phyloP scores from a whole-genome alignment of 2,888 invertebrate species.

The Galerucella calmariensis region DNA sequence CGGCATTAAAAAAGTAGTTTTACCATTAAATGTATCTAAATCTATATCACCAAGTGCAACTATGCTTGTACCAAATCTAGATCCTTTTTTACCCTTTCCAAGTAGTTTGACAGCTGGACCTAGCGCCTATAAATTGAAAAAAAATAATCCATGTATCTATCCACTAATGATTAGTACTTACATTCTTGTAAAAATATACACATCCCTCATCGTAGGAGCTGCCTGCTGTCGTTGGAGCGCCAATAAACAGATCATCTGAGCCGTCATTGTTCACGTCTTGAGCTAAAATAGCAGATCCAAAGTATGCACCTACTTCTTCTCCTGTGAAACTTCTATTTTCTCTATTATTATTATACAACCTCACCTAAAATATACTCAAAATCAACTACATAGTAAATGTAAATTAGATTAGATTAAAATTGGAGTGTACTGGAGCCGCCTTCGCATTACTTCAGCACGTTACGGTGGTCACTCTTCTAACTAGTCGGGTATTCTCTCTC shows the following conservation, averaged over 20 bases:
- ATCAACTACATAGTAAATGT: too few relatives aligned
- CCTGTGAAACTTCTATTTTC: slow-evolving; percentile 37
- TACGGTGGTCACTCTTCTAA: too few relatives aligned
- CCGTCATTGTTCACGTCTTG: slow-evolving; percentile 72
- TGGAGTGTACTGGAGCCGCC: too few relatives aligned
- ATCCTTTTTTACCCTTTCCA: slow-evolving; percentile 43
- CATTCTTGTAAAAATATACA: slow-evolving; percentile 69
- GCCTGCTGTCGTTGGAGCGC: slow-evolving; percentile 69
- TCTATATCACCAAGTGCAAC: slow-evolving; percentile 51
- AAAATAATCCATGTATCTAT: slow-evolving; percentile 1
- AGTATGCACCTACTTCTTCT: slow-evolving; percentile 71
- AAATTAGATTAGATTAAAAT: too few relatives aligned
- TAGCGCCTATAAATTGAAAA: slow-evolving; percentile 31
- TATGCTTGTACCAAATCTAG: slow-evolving; percentile 53
- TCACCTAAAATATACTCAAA: slow-evolving; percentile 40
- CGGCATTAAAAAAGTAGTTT: slow-evolving; percentile 15
- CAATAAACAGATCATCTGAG: slow-evolving; percentile 72
- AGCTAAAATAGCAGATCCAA: slow-evolving; percentile 71
- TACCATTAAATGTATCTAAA: slow-evolving; percentile 51
- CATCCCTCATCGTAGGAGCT: slow-evolving; percentile 70
- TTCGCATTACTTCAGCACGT: too few relatives aligned
- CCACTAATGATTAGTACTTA: slow-evolving; percentile 20
- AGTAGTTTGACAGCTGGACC: slow-evolving; percentile 39
- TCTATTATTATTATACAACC: slow-evolving; percentile 31
- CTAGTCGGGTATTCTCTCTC: too few relatives aligned